phyloP scores from a whole-genome alignment of 2,113 vertebrate species.

The Ahaetulla prasina region DNA sequence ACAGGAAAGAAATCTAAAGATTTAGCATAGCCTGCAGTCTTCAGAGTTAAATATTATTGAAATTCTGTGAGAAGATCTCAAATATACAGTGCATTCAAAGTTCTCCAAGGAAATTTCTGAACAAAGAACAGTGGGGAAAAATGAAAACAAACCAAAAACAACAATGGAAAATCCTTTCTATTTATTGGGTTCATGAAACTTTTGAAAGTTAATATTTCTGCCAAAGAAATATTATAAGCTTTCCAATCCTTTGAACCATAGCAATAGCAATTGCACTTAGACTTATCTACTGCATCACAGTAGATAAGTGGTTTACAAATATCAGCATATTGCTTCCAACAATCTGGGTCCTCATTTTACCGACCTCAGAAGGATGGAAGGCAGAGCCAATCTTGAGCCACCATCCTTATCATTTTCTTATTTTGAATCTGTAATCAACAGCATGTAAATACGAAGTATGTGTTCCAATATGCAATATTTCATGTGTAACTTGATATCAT shows the following conservation, averaged over 20 bases:
- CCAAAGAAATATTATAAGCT: background rate
- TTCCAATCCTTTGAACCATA: background rate
- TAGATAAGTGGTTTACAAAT: too few species aligned
- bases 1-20: background rate
- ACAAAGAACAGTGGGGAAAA: background rate
- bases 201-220: background rate
- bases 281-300: too few species aligned
- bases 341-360: too few species aligned
- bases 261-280: too few species aligned
- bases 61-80: background rate
- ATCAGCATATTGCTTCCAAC: too few species aligned
- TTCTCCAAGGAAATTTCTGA: background rate
- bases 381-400: too few species aligned
- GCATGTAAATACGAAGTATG: background rate
- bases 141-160: background rate
- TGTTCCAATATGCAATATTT: background rate
- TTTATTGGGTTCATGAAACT: background rate
- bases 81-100: background rate
- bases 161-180: background rate
- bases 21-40: background rate
- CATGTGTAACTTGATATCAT: background rate
- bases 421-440: background rate
- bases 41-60: background rate
- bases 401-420: background rate
- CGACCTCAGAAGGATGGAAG: too few species aligned